Conservation (phyloP, 2,113 vertebrate genomes). For the Poecile atricapillus region DNA sequence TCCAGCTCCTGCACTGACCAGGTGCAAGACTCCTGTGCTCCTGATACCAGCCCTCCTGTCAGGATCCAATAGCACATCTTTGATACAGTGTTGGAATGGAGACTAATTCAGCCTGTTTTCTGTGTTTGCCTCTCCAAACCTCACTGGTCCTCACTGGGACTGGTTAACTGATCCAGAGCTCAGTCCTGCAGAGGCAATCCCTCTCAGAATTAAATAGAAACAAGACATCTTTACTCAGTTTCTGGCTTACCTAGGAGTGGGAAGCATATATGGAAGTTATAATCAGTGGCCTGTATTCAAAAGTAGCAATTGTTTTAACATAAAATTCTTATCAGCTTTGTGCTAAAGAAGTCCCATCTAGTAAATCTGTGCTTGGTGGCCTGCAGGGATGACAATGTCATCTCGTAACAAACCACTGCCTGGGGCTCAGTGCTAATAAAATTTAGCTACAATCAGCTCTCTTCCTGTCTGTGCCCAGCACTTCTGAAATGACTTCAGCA, state of each 20-base stretch:
- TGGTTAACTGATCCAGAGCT: neutral
- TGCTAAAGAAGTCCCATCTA: neutral
- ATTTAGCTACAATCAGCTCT: neutral
- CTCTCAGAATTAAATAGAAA: neutral
- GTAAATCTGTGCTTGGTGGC: neutral
- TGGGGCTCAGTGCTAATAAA: neutral
- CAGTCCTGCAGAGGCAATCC: neutral
- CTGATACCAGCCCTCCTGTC: neutral
- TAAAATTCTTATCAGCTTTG: neutral
- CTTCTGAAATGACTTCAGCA: neutral
- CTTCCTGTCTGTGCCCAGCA: neutral
- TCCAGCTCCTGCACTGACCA: neutral
- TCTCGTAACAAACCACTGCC: neutral
- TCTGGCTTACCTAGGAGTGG: neutral
- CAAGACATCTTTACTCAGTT: neutral
- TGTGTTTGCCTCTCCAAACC: neutral
- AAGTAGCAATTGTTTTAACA: neutral
- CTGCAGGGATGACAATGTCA: neutral
- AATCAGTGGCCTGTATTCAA: neutral
- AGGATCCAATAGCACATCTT: neutral
- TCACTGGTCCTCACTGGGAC: neutral
- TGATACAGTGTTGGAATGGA: neutral
- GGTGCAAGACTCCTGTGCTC: neutral
- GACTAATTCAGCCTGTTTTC: neutral
- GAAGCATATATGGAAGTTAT: neutral